phyloP scores from a whole-genome alignment of 2,113 vertebrate genomes.

The Callospermophilus lateralis region DNA sequence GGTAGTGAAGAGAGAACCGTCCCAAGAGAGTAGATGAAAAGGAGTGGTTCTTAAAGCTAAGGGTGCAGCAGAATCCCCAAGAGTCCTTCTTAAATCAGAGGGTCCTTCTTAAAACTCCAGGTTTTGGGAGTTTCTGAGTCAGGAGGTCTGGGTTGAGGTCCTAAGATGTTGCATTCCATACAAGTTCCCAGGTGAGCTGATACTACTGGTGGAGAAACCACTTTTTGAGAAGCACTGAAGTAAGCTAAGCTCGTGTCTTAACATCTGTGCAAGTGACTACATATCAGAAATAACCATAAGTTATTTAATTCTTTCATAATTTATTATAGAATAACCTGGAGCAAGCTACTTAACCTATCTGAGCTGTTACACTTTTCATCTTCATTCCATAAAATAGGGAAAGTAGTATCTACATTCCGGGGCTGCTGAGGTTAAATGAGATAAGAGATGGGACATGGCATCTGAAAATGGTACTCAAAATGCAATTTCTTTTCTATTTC shows the following conservation, averaged over 20 bases:
- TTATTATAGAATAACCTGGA: neutral
- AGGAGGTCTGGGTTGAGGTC: too few species aligned
- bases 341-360: neutral
- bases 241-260: neutral
- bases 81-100: neutral
- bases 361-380: neutral
- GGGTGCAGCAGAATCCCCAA: too few species aligned
- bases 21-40: neutral
- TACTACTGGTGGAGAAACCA: neutral
- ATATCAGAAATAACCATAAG: neutral
- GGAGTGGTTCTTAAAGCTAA: neutral
- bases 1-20: neutral
- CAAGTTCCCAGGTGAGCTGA: too few species aligned
- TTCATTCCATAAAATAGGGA: neutral
- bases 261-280: neutral
- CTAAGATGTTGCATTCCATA: neutral
- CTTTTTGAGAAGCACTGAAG: neutral
- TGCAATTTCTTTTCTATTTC: neutral
- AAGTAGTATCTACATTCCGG: neutral
- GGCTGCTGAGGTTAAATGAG: neutral
- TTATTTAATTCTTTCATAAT: neutral
- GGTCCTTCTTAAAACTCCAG: too few species aligned
- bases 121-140: neutral
- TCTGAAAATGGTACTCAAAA: neutral
- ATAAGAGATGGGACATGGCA: neutral